Evolutionary conservation across 2,113 vertebrate genomes (phyloP).

Genomic region (Peromyscus maniculatus): DNA sequence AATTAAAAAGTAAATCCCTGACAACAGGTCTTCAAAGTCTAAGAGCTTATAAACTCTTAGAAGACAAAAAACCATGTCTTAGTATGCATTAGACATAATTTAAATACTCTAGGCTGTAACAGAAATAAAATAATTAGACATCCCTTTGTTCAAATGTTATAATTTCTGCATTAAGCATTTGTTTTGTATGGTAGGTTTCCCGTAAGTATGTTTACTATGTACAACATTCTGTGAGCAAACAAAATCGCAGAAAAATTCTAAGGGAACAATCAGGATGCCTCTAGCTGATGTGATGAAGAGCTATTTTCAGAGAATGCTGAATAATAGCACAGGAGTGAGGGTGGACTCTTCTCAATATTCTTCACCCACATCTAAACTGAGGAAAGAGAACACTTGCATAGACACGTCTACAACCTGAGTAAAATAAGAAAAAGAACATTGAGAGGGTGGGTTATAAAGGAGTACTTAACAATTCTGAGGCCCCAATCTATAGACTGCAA

Average conservation of each 20-base stretch:
- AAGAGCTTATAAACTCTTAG: slow-evolving; percentile 48
- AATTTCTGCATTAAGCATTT: slow-evolving; percentile 5
- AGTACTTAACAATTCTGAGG: background rate
- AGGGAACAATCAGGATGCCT: slow-evolving; percentile 21
- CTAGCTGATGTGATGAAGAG: background rate
- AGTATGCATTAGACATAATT: slow-evolving; percentile 47
- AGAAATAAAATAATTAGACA: slow-evolving; percentile 49
- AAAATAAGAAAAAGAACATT: slow-evolving; percentile 31
- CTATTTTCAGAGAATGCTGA: background rate
- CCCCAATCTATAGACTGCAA: background rate
- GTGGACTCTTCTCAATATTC: background rate
- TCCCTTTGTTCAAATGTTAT: slow-evolving; percentile 6
- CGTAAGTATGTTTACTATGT: slow-evolving; percentile 21
- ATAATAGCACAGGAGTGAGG: background rate
- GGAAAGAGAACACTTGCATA: background rate
- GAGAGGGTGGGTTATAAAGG: background rate
- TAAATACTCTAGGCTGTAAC: slow-evolving; percentile 42
- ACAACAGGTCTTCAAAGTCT: background rate
- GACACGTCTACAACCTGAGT: background rate
- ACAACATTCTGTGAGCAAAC: slow-evolving; percentile 28
- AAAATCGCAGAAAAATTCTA: slow-evolving; percentile 13
- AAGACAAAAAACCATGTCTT: slow-evolving; percentile 52
- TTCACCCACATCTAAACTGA: background rate
- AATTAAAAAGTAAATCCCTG: background rate
- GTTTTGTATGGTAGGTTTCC: background rate